These are phyloP conservation scores for Dunckerocampus dactyliophorus DNA, from an alignment of 2,113 vertebrate species.

Conservation along the genomic window DNA sequence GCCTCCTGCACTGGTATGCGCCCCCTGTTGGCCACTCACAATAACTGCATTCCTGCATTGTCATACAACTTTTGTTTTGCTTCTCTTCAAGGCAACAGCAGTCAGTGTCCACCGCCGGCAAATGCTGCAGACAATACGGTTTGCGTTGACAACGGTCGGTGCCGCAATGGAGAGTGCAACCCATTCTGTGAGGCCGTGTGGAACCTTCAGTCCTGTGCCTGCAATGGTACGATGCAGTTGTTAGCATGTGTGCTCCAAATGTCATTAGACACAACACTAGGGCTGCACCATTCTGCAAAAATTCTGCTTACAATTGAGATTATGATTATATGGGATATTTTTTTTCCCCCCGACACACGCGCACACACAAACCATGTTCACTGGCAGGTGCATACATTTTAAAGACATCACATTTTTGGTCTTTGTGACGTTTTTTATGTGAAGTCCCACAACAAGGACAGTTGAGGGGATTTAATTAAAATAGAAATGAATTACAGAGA, in stretches of 20 bases:
- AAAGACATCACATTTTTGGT: too few species aligned
- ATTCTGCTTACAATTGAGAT: too few species aligned
- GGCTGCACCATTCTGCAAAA: too few species aligned
- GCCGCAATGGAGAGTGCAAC: constrained; percentile 82
- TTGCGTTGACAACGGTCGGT: constrained; percentile 89
- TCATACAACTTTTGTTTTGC: not conserved
- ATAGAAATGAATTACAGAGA: too few species aligned
- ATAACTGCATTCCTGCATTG: not conserved
- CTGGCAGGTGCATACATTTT: too few species aligned
- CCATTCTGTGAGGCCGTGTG: constrained; percentile 88
- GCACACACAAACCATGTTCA: too few species aligned
- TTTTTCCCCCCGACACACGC: too few species aligned
- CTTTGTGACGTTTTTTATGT: too few species aligned
- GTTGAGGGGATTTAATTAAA: too few species aligned
- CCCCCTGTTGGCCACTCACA: constrained; percentile 36
- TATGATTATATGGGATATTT: too few species aligned
- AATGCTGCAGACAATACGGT: constrained; percentile 77
- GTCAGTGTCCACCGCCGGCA: constrained; percentile 85
- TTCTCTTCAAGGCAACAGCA: constrained; percentile 78
- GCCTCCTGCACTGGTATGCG: constrained; percentile 88
- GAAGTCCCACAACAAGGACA: too few species aligned
- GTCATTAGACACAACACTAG: not conserved
- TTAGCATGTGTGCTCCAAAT: not conserved
- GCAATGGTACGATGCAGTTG: constrained; percentile 77
- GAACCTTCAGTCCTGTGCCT: constrained; percentile 82